A percentile compares a stretch with the other conserved stretches of the same genome.
phyloP scores from a whole-genome alignment of 2,113 vertebrate genomes.

The Oceanites oceanicus region DNA sequence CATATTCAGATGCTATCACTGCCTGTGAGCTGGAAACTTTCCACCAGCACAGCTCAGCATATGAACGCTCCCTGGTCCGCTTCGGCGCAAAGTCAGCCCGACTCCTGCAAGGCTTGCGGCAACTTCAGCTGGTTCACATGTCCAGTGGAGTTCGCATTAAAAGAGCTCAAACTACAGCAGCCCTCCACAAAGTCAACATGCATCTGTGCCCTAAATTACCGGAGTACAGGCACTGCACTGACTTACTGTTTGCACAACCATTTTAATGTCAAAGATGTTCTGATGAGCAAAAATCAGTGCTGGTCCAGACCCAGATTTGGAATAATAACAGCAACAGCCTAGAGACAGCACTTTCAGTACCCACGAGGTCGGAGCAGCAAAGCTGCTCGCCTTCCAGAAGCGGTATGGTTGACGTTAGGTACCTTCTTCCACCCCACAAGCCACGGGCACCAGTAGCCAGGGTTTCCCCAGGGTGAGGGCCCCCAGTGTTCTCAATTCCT shows the following conservation, averaged over 20 bases:
- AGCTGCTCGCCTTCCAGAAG: background rate
- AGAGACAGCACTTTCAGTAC: background rate
- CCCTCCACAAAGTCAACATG: background rate
- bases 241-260: background rate
- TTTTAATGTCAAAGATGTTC: background rate
- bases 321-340: background rate
- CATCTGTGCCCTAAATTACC: background rate
- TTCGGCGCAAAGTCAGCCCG: background rate
- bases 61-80: background rate
- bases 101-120: background rate
- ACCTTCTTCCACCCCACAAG: background rate
- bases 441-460: background rate
- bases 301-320: background rate
- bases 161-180: background rate
- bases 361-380: background rate
- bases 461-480: background rate
- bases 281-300: background rate
- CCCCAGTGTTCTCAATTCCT: background rate
- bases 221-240: background rate
- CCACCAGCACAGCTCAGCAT: background rate
- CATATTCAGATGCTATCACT: background rate
- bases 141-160: background rate
- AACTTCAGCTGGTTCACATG: background rate
- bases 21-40: background rate
- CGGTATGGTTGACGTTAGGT: accelerated